A percentile compares a stretch with the other conserved stretches of the same genome.
Conservation (phyloP, 2,797 vertebrate species). For the Pelodytes ibericus region DNA sequence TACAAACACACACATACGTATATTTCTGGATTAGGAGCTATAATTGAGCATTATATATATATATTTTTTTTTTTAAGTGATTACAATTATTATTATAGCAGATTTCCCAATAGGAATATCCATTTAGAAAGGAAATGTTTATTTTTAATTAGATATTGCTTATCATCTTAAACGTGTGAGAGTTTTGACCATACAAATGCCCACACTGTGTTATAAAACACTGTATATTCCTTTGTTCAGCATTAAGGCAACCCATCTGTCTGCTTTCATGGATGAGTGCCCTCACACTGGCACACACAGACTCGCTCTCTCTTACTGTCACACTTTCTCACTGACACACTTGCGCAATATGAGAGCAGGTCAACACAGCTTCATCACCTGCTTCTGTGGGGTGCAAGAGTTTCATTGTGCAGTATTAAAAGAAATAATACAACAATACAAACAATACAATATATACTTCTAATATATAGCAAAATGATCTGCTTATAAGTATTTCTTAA, state of each 20-base stretch:
- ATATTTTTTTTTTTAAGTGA: no score
- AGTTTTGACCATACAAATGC: background rate
- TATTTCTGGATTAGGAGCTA: no score
- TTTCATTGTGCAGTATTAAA: no score
- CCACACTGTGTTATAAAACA: background rate
- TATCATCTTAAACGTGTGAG: no score
- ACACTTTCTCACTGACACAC: slow-evolving; percentile 1
- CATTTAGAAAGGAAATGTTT: no score
- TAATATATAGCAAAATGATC: no score
- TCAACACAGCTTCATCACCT: background rate
- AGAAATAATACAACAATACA: background rate
- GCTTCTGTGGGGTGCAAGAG: background rate
- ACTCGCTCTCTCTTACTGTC: background rate
- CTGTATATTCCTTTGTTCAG: background rate
- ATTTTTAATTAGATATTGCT: no score
- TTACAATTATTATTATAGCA: no score
- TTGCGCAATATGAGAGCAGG: background rate
- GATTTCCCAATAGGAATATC: no score
- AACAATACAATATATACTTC: no score
- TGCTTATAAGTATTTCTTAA: no score
- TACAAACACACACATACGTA: background rate
- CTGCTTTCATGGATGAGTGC: background rate
- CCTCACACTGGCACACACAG: background rate
- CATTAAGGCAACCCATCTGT: background rate
- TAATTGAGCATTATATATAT: no score